Conservation (phyloP, 2,113 vertebrate species). For the Rana temporaria region DNA sequence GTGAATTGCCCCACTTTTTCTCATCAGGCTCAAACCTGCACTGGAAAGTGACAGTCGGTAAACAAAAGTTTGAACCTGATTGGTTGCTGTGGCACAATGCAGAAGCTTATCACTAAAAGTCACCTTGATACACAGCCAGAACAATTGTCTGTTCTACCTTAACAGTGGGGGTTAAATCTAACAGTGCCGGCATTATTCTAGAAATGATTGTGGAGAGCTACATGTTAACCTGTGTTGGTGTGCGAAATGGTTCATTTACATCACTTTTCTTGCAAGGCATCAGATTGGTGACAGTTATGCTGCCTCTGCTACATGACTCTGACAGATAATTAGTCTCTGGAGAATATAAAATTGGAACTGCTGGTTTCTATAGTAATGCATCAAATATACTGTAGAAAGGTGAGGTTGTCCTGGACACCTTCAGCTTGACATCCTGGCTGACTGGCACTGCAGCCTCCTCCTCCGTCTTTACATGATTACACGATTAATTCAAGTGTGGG, state of each 20-base stretch:
- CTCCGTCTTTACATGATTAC: background rate
- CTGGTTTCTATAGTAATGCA: conserved; percentile 56
- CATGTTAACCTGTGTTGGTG: conserved; percentile 43
- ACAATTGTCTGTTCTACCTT: background rate
- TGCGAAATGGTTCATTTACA: conserved; percentile 43
- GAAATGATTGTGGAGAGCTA: background rate
- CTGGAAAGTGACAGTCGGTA: too few species aligned
- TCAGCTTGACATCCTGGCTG: background rate
- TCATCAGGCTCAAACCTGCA: too few species aligned
- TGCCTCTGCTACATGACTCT: conserved; percentile 39
- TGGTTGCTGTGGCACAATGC: too few species aligned
- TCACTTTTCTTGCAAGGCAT: conserved; percentile 35
- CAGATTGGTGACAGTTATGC: conserved; percentile 47
- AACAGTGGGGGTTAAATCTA: conserved; percentile 27
- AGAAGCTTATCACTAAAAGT: too few species aligned
- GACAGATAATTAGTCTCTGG: conserved; percentile 56
- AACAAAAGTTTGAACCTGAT: too few species aligned
- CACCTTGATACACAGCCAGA: too few species aligned
- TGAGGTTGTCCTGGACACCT: conserved; percentile 23
- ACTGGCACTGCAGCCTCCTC: background rate
- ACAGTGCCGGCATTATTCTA: background rate
- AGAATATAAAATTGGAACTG: conserved; percentile 46
- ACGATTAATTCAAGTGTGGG: background rate
- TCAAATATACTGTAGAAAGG: conserved; percentile 41
- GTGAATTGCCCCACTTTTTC: too few species aligned